phyloP scores from a whole-genome alignment of 2,888 invertebrate genomes.

The Blomia tropicalis region DNA sequence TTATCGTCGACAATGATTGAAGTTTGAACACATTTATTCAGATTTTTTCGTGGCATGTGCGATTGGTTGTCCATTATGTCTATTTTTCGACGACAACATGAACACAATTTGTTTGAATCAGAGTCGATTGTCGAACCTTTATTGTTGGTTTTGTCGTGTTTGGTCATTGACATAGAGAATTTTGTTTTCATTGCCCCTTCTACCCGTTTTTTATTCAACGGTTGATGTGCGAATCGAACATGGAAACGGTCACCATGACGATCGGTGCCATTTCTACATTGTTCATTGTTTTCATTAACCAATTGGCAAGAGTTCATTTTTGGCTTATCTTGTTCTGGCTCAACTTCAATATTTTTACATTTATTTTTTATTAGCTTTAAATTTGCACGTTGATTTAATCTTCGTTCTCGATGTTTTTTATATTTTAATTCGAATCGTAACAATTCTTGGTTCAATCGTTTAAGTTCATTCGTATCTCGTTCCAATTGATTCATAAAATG shows the following conservation, averaged over 20 bases:
- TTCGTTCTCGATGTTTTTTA: neutral
- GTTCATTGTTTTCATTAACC: neutral
- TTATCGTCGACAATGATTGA: neutral
- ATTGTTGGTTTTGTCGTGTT: neutral
- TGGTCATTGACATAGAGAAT: too few species aligned
- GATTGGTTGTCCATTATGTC: neutral
- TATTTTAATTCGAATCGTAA: neutral
- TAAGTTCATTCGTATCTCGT: neutral
- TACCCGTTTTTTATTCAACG: neutral
- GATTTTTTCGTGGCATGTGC: neutral
- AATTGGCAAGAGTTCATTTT: neutral
- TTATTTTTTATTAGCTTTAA: neutral
- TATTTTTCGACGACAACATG: neutral
- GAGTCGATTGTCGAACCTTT: neutral
- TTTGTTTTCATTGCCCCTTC: too few species aligned
- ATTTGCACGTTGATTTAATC: neutral
- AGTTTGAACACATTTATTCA: slow-evolving; percentile 9
- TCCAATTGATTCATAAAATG: neutral
- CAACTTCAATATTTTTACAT: neutral
- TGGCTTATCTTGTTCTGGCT: neutral
- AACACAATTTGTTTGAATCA: neutral
- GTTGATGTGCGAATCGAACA: slow-evolving; percentile 7
- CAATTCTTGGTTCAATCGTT: neutral
- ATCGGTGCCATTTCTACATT: neutral
- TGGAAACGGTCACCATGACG: neutral